Conservation (phyloP, 2,888 invertebrate species). For the Catocala fraxini region DNA sequence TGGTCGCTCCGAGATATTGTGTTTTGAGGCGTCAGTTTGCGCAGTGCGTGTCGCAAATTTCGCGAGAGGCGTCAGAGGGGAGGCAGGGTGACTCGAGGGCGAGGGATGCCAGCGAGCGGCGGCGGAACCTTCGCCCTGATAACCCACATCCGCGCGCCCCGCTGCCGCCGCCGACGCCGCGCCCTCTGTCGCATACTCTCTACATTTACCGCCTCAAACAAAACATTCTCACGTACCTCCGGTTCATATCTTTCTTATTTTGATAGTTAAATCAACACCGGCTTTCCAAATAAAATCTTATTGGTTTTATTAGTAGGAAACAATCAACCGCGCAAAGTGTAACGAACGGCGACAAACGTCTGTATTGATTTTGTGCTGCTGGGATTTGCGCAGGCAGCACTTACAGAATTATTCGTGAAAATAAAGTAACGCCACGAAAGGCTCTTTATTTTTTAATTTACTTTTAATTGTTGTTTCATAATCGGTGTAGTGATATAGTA, state of each 20-base stretch:
- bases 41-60: conserved; percentile 63
- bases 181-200: conserved; percentile 38
- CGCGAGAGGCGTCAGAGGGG: conserved; percentile 50
- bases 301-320: not conserved
- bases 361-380: conserved; percentile 15
- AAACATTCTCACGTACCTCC: conserved; percentile 20
- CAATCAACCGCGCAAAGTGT: conserved; percentile 1
- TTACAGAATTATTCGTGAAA: conserved; percentile 3
- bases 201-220: conserved; percentile 35
- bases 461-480: too few species aligned
- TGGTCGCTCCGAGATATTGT: conserved; percentile 20
- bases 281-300: not conserved
- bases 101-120: conserved; percentile 57
- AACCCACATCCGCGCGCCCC: conserved; percentile 72
- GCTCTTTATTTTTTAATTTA: too few species aligned
- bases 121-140: conserved; percentile 75
- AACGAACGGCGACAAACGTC: not conserved
- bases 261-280: not conserved
- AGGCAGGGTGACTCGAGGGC: conserved; percentile 53
- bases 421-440: not conserved
- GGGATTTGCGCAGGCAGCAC: not conserved
- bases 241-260: conserved; percentile 3
- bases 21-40: conserved; percentile 44
- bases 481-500: too few species aligned
- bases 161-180: conserved; percentile 49